Evolutionary conservation across 1,140 invertebrate genomes (phyloP).

Genomic region (Vanessa tameamea): DNA sequence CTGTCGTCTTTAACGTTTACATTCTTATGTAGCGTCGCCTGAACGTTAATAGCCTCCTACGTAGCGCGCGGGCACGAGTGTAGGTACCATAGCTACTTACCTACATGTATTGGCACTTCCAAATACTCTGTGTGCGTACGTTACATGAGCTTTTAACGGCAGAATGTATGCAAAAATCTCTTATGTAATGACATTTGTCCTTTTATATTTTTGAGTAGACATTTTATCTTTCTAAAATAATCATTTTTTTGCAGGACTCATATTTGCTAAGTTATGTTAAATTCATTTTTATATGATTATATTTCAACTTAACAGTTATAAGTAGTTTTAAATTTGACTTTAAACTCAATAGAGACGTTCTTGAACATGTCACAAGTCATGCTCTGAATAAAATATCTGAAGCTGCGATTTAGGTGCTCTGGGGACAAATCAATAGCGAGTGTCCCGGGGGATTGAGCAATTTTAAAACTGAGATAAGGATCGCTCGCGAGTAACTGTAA

Average conservation of each 20-base stretch:
- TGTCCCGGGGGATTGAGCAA: constrained; percentile 70
- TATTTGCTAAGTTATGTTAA: background rate
- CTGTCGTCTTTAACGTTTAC: constrained; percentile 71
- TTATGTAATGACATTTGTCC: constrained; percentile 65
- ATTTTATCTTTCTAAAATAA: constrained; percentile 52
- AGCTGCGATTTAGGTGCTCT: constrained; percentile 67
- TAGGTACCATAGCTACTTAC: constrained; percentile 42
- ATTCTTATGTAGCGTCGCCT: constrained; percentile 72
- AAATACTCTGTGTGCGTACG: constrained; percentile 42
- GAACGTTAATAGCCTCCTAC: constrained; percentile 74
- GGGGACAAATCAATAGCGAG: constrained; percentile 73
- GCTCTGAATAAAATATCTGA: constrained; percentile 64
- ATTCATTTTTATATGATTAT: background rate
- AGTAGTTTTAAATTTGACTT: background rate
- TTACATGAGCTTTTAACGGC: constrained; percentile 66
- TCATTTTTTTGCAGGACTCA: constrained; percentile 44
- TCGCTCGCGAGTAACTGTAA: constrained; percentile 68
- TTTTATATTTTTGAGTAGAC: constrained; percentile 65
- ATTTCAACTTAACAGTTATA: background rate
- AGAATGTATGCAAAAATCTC: constrained; percentile 62
- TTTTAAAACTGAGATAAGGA: constrained; percentile 81
- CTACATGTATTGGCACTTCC: constrained; percentile 38
- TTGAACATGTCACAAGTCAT: constrained; percentile 46
- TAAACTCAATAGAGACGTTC: background rate
- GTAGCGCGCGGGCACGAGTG: constrained; percentile 52